Base-by-base conservation (phyloP, 2,113 vertebrate genomes). In the Carassius carassius region DNA sequence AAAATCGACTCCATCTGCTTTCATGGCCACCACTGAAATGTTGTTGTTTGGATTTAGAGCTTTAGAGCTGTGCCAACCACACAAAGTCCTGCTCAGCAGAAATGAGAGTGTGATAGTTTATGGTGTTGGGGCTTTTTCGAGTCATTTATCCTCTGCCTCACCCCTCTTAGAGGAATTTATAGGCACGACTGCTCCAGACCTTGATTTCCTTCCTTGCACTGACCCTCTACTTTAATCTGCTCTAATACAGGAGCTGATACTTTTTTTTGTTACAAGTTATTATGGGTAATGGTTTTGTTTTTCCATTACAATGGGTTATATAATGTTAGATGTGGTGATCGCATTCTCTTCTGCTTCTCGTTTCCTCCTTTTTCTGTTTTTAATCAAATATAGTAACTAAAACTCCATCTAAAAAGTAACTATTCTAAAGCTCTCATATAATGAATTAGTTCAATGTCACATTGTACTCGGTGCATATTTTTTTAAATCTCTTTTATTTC, bases 31-130 rank as follows among this genome's bases (percentile, higher is more conserved):
- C 78, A 29, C 63, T 49, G 79, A 81, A 44, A 69, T 81, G 62
- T 65, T 65, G 78, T 67, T 81, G 54, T 67, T 81, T 69, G 62
- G 79, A 81, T 81, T 81, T 81, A 81, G 47, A 49, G 19, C 79
- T 81, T 81, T 81, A 81, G 47, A 49, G 19, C 79, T 69, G 62
- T 69, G 63, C 79, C 62, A 51, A 35, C 44, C 17, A 29, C 44
- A 29, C 44, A 81, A 67, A 69, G 62, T 67, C 62, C 62, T 35
- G 63, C 41, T 81, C 79, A 81, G 25, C 79, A 81, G 79, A 81
- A 69, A 69, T 69, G 25, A 63, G 63, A 63, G 63, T 35, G 44
- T 69, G 79, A 35, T 69, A 35, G 79, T 81, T 81, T 81, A 81
- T 81, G 79, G 79, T 69, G 69, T 81, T 65, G 25, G 44, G 41